Conservation (phyloP, 1,140 invertebrate genomes). For the Drosophila leontia region DNA sequence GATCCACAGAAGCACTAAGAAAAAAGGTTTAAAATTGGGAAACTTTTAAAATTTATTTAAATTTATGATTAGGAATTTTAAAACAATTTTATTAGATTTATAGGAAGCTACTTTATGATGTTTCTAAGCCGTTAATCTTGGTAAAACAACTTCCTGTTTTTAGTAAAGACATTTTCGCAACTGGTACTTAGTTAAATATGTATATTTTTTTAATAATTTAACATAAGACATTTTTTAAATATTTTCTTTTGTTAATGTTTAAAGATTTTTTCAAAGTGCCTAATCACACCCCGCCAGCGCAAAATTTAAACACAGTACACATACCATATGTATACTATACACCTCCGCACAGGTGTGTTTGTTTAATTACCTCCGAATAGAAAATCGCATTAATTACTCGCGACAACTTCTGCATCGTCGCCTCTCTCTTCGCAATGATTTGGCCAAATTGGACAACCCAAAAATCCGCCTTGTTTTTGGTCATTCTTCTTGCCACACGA, state of each 20-base stretch:
- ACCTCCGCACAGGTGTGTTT: conserved; percentile 12
- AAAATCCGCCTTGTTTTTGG: conserved; percentile 71
- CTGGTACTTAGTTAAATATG: neutral
- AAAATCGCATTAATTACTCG: conserved; percentile 35
- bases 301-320: neutral
- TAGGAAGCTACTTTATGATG: neutral
- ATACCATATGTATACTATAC: neutral
- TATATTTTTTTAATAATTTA: neutral
- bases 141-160: neutral
- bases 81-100: accelerated
- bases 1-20: neutral
- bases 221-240: neutral
- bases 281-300: conserved; percentile 17
- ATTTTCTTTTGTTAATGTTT: neutral
- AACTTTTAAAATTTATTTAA: neutral
- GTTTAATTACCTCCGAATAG: conserved; percentile 26
- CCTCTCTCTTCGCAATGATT: conserved; percentile 18
- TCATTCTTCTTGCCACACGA: conserved; percentile 78
- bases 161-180: neutral
- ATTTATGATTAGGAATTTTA: neutral
- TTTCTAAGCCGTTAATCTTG: neutral
- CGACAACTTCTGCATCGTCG: conserved; percentile 27
- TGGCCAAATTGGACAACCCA: conserved; percentile 64
- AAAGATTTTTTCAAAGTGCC: neutral
- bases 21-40: neutral